Conservation (phyloP, 2,888 invertebrate species). For the Cheilosia pagana region DNA sequence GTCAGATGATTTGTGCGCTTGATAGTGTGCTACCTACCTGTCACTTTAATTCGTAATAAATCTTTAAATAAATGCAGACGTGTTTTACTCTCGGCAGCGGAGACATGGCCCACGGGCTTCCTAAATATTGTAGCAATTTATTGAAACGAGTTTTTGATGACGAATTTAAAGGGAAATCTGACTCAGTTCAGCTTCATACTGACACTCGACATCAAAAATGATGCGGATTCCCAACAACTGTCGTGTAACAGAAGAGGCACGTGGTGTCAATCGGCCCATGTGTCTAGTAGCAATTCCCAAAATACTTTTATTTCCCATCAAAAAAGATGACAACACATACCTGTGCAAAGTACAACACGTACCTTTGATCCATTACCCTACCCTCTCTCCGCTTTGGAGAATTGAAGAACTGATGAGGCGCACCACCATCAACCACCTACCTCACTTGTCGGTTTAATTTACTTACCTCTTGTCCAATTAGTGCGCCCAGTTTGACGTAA, state of each 20-base stretch:
- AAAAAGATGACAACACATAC: no score
- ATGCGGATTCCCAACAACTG: no score
- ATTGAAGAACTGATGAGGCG: not conserved
- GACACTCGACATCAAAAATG: not conserved
- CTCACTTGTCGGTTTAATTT: not conserved
- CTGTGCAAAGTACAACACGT: no score
- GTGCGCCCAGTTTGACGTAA: not conserved
- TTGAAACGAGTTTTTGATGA: not conserved
- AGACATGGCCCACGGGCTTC: not conserved
- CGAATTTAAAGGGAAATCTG: constrained; percentile 1
- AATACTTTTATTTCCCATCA: no score
- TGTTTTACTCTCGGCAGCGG: not conserved
- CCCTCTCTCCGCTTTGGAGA: not conserved
- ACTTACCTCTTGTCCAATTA: not conserved
- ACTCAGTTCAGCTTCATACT: not conserved
- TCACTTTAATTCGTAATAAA: not conserved
- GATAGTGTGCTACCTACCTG: not conserved
- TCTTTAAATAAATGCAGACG: not conserved
- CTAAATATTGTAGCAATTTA: not conserved
- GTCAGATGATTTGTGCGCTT: no score
- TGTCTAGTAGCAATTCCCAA: no score
- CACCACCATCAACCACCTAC: not conserved
- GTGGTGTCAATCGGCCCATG: no score
- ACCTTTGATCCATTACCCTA: no score
- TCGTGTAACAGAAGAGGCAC: no score